Conservation (phyloP, 30 jellyfish, hydroid and myxozoan genomes). For the Pseudorhiza aurosa region DNA sequence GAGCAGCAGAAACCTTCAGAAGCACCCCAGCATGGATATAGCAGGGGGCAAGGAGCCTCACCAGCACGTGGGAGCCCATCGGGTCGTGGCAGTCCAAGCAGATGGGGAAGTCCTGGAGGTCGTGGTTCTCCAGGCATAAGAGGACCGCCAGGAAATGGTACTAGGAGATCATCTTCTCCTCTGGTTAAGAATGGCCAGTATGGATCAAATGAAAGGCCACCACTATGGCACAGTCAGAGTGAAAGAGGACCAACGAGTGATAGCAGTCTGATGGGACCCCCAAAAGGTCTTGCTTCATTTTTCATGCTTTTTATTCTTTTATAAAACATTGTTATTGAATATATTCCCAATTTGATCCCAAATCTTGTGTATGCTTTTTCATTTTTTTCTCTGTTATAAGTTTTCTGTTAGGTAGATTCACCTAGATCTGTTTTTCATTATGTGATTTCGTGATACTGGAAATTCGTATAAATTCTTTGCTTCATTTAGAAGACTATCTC, state of each 20-base stretch:
- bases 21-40: not conserved
- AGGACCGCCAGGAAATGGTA: not conserved
- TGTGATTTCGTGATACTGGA: too few species aligned
- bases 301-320: too few species aligned
- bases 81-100: conserved; percentile 37
- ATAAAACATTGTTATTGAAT: not conserved
- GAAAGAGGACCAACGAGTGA: not conserved
- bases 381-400: too few species aligned
- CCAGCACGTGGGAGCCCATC: conserved; percentile 30
- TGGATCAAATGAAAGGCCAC: not conserved
- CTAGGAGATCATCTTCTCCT: not conserved
- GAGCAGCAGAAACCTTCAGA: not conserved
- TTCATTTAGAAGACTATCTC: too few species aligned
- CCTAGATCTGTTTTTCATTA: not conserved
- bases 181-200: not conserved
- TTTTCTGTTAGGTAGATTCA: not conserved
- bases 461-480: too few species aligned
- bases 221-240: not conserved
- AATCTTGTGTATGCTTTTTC: too few species aligned
- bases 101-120: conserved; percentile 21
- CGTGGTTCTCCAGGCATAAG: conserved; percentile 1
- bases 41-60: not conserved
- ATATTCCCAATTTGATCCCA: not conserved
- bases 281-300: conserved; percentile 10
- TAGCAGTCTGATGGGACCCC: conserved; percentile 31